Conservation (phyloP, 1,140 invertebrate species). For the Calliopsis andreniformis region DNA sequence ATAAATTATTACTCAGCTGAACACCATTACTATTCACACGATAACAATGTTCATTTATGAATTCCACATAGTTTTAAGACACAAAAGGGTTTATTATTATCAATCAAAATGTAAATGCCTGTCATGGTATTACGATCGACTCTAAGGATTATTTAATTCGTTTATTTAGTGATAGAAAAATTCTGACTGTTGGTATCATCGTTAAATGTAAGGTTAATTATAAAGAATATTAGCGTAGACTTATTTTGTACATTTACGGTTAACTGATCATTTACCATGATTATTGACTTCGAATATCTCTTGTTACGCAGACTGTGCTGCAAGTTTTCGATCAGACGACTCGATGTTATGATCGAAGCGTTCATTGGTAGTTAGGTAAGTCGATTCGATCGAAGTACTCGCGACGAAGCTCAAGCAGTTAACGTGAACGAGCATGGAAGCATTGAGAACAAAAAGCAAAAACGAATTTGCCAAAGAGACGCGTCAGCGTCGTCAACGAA, state of each 20-base stretch:
- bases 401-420: slow-evolving; percentile 18
- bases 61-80: background rate
- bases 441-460: slow-evolving; percentile 61
- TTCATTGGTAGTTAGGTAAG: background rate
- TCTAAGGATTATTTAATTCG: background rate
- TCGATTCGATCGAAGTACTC: background rate
- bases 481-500: slow-evolving; percentile 39
- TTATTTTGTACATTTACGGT: slow-evolving; percentile 23
- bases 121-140: background rate
- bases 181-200: background rate
- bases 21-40: no score
- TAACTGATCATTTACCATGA: slow-evolving; percentile 1
- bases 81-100: background rate
- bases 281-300: background rate
- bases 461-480: slow-evolving; percentile 73
- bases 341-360: background rate
- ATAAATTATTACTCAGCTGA: slow-evolving; percentile 37
- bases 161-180: background rate
- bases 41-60: background rate
- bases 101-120: slow-evolving; percentile 57
- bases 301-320: background rate
- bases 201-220: background rate
- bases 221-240: background rate
- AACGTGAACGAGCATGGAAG: background rate
- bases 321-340: background rate